phyloP scores from a whole-genome alignment of 1,140 invertebrate genomes.

The Chelonus insularis region DNA sequence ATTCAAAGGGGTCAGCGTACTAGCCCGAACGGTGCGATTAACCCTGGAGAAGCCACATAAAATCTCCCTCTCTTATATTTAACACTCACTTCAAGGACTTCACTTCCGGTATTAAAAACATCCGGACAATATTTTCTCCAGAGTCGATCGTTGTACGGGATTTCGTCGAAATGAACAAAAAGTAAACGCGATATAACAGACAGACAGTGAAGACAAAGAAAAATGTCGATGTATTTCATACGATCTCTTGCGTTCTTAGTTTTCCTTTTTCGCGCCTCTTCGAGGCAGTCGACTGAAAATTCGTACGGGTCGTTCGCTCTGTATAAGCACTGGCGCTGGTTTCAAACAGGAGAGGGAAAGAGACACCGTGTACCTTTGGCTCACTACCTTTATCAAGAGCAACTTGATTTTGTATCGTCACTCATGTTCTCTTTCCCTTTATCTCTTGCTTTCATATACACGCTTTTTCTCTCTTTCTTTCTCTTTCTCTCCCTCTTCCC shows the following conservation, averaged over 20 bases:
- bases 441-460: neutral
- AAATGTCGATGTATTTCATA: constrained; percentile 22
- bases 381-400: constrained; percentile 23
- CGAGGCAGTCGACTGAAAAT: constrained; percentile 10
- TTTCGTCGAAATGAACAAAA: no score
- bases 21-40: constrained; percentile 27
- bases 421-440: constrained; percentile 1
- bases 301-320: constrained; percentile 23
- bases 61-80: neutral
- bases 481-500: neutral
- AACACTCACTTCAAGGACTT: constrained; percentile 24
- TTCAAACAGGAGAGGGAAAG: neutral
- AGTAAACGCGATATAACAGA: neutral
- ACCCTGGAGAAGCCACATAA: constrained; percentile 24
- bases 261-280: constrained; percentile 1
- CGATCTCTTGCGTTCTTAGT: neutral
- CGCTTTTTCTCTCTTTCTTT: constrained; percentile 4
- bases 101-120: constrained; percentile 13
- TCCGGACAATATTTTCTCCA: neutral
- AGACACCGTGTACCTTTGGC: constrained; percentile 12
- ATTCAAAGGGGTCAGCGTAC: constrained; percentile 31
- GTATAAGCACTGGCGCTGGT: constrained; percentile 11
- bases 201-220: constrained; percentile 17
- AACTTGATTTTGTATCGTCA: constrained; percentile 23
- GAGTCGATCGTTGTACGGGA: no score